phyloP scores from a whole-genome alignment of 2,113 vertebrate genomes.

The Illadopsis cleaveri region DNA sequence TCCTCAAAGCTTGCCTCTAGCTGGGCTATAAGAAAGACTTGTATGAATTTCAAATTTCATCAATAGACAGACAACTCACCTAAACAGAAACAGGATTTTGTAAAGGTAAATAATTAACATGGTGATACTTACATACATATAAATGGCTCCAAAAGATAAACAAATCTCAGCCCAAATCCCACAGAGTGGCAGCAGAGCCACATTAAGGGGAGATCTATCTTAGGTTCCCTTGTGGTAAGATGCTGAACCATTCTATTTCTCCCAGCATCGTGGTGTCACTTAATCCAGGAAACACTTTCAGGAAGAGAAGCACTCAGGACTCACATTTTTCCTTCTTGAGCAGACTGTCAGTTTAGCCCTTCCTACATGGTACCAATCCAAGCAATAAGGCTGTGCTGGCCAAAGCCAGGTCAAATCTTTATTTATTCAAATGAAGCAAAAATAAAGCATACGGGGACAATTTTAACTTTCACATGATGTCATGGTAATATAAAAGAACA shows the following conservation, averaged over 20 bases:
- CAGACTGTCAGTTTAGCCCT: background rate
- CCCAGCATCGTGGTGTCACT: background rate
- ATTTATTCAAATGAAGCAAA: background rate
- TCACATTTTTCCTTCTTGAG: background rate
- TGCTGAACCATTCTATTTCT: background rate
- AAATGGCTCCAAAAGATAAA: background rate
- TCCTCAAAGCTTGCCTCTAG: conserved; percentile 92
- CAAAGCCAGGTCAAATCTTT: background rate
- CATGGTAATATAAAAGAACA: background rate
- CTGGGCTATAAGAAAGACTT: conserved; percentile 77
- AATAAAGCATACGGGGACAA: background rate
- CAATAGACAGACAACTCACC: background rate
- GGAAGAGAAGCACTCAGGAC: background rate
- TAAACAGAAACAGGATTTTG: background rate
- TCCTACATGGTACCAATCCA: background rate
- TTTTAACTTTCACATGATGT: background rate
- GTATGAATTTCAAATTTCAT: background rate
- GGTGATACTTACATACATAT: background rate
- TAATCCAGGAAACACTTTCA: too few relatives aligned
- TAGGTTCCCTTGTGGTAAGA: background rate
- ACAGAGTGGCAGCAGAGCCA: background rate
- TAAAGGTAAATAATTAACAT: background rate
- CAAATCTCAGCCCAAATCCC: background rate
- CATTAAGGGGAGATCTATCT: accelerated
- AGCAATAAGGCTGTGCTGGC: background rate